Conservation (phyloP, 2,888 invertebrate genomes). For the Tricholauxania praeusta region DNA sequence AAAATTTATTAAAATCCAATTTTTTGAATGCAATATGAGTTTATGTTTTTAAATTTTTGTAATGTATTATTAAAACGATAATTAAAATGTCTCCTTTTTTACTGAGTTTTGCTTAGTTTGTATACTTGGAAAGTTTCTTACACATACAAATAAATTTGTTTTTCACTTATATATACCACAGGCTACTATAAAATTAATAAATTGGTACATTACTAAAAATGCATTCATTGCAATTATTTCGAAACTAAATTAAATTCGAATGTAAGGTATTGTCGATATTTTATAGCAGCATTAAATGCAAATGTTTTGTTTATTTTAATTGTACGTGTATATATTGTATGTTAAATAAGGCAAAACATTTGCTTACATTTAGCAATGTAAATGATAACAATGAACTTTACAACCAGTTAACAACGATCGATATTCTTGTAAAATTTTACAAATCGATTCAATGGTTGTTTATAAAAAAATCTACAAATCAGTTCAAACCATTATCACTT, state of each 20-base stretch:
- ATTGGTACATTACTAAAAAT: background rate
- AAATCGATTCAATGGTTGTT: no score
- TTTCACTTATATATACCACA: conserved; percentile 27
- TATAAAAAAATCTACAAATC: no score
- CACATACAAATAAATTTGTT: conserved; percentile 25
- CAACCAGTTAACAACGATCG: no score
- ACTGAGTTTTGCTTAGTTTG: conserved; percentile 21
- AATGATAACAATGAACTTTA: no score
- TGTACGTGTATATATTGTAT: background rate
- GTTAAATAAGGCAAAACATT: background rate
- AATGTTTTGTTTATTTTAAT: background rate
- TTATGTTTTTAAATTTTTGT: no score
- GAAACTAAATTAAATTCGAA: background rate
- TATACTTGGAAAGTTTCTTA: conserved; percentile 26
- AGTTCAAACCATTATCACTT: no score
- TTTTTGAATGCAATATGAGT: no score
- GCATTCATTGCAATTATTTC: conserved; percentile 1
- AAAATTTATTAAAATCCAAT: no score
- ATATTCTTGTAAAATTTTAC: no score
- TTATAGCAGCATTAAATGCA: background rate
- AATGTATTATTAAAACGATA: no score
- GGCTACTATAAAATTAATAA: conserved; percentile 8
- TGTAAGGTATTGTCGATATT: background rate
- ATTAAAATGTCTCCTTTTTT: background rate
- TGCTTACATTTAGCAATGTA: background rate